Evolutionary conservation across 2,797 vertebrate genomes (phyloP), one percentile per base, ranked within the genome.

Genomic region (Picus viridis): DNA sequence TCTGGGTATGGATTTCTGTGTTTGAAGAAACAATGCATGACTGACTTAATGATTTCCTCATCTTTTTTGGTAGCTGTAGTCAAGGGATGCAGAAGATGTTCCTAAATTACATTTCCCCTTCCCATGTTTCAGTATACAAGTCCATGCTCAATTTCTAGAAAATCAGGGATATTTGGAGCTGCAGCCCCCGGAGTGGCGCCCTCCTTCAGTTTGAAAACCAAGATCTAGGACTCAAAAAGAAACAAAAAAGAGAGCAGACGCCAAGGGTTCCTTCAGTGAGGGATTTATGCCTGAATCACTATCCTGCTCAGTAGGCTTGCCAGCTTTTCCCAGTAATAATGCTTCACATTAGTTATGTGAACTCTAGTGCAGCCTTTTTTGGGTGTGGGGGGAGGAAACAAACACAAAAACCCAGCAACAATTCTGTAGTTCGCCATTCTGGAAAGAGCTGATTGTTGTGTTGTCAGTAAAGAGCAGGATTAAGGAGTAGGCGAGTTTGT

Each of bases 401-500:
- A 16, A 39, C 39, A 12, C 22, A 22, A 49, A 49, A 49, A 11
- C 20, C 10, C 20, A 96, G 12, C 39, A 96, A 91, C 88, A 51
- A 65, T 86, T 91, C 83, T 69, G 54, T n/a, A 69, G 80, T 71
- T 94, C 92, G 65, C 51, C 45, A n/a, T 78, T 89, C 83, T 93
- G 79, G 76, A 83, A 93, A 78, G 57, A 96, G 36, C 36, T 72
- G 62, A 87, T 88, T 86, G 74, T 89, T 95, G 74, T 89, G 88
- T 88, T 95, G 90, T 92, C 92, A 96, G 83, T 92, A 92, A 91
- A 2, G 4, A 59, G 64, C 65, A 73, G 62, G 87, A 95, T 95
- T 95, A 91, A 51, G 88, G 85, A 91, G 94, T 95, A 91, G 93
- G 83, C 3, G 41, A 94, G 84, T 93, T 88, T 93, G 80, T 91